These are phyloP conservation scores for Drosophila mimetica DNA, from an alignment of 2,888 invertebrate species.

Conservation along the genomic window DNA sequence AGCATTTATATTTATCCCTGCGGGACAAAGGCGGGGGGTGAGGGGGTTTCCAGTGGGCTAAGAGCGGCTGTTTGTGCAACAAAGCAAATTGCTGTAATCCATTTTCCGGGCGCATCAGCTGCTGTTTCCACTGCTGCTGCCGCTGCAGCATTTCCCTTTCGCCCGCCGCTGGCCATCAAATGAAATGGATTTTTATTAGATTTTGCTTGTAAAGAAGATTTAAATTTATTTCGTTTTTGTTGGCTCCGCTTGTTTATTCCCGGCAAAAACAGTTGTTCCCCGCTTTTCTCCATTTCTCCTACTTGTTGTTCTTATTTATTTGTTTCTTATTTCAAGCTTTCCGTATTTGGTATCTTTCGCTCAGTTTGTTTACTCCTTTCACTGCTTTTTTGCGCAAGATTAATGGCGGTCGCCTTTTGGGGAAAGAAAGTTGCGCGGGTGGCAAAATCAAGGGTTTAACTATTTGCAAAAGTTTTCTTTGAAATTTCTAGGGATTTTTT, in stretches of 20 bases:
- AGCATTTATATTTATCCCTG: constrained; percentile 48
- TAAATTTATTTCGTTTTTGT: constrained; percentile 68
- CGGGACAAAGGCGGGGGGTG: constrained; percentile 1
- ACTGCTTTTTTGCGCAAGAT: constrained; percentile 33
- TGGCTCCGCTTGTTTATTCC: constrained; percentile 15
- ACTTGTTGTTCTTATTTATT: constrained; percentile 41
- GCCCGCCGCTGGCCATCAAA: constrained; percentile 52
- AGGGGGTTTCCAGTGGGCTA: background rate
- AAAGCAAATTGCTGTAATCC: constrained; percentile 78
- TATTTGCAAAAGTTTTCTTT: background rate
- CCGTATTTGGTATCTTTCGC: constrained; percentile 37
- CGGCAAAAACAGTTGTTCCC: constrained; percentile 28
- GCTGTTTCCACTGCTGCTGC: constrained; percentile 47
- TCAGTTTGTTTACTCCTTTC: constrained; percentile 43
- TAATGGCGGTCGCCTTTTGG: constrained; percentile 23
- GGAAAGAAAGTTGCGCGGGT: constrained; percentile 9
- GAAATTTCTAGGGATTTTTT: background rate
- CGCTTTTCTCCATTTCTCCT: constrained; percentile 2
- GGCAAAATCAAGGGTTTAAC: constrained; percentile 5
- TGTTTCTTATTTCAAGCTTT: constrained; percentile 29
- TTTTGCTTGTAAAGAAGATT: constrained; percentile 71
- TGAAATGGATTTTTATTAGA: constrained; percentile 77
- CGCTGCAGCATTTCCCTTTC: constrained; percentile 4
- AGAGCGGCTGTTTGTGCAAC: constrained; percentile 69
- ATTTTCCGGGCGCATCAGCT: constrained; percentile 76